Percentiles rank a stretch among this genome's conserved stretches.
Conservation (phyloP, 2,797 vertebrate genomes). For the Apogon hyalosoma region DNA sequence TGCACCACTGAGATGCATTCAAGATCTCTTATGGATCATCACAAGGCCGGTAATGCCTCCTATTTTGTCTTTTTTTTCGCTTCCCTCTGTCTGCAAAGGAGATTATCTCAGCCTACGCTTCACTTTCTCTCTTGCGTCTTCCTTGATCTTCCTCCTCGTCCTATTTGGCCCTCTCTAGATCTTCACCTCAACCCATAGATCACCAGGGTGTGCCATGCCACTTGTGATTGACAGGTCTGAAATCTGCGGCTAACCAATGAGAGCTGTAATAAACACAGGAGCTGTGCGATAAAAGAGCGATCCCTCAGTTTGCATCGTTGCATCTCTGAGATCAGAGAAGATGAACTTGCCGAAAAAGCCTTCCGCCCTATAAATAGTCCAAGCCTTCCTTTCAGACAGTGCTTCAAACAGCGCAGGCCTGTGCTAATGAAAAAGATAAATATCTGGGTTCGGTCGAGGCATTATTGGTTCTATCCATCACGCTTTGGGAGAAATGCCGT, state of each 20-base stretch:
- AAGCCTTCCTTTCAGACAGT: slow-evolving; percentile 39
- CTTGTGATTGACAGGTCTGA: slow-evolving; percentile 55
- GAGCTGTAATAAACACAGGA: slow-evolving; percentile 59
- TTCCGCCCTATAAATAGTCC: slow-evolving; percentile 70
- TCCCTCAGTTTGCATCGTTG: slow-evolving; percentile 61
- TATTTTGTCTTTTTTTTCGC: slow-evolving; percentile 14
- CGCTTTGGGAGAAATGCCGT: slow-evolving; percentile 40
- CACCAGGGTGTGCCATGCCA: slow-evolving; percentile 17
- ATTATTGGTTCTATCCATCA: slow-evolving; percentile 76
- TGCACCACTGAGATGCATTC: slow-evolving; percentile 73
- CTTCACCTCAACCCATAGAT: slow-evolving; percentile 47
- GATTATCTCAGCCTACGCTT: slow-evolving; percentile 33
- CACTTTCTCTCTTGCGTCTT: slow-evolving; percentile 40
- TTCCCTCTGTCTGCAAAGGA: slow-evolving; percentile 43
- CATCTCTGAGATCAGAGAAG: slow-evolving; percentile 51
- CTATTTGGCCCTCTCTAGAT: slow-evolving; percentile 14
- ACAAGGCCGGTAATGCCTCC: slow-evolving; percentile 37
- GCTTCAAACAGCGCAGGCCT: slow-evolving; percentile 67
- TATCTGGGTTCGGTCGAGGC: slow-evolving; percentile 60
- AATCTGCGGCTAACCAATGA: slow-evolving; percentile 70
- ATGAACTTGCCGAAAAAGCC: slow-evolving; percentile 35
- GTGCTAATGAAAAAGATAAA: slow-evolving; percentile 75
- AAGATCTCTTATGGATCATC: slow-evolving; percentile 63
- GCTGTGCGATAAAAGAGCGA: slow-evolving; percentile 67
- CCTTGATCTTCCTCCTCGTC: slow-evolving; percentile 13